Evolutionary conservation across 2,888 invertebrate genomes (phyloP).

Genomic region (Himalopsyche tibetana): DNA sequence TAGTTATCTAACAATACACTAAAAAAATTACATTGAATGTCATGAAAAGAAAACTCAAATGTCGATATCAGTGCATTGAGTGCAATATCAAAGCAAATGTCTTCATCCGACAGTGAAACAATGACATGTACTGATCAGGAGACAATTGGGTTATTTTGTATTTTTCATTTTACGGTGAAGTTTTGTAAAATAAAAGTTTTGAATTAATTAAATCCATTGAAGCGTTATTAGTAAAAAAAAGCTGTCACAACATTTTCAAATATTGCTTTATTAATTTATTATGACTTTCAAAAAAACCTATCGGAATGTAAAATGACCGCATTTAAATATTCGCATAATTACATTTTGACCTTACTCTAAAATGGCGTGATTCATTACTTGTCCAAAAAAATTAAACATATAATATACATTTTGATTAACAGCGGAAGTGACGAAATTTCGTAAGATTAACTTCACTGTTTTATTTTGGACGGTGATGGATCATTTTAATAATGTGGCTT

Average conservation of each 20-base stretch:
- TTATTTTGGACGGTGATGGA: slow-evolving; percentile 32
- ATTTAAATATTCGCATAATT: slow-evolving; percentile 25
- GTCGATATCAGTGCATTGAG: too few species aligned
- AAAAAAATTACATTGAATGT: too few species aligned
- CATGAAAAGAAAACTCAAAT: too few species aligned
- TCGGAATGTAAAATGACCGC: not conserved
- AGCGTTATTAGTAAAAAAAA: not conserved
- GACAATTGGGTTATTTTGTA: too few species aligned
- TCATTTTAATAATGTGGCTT: slow-evolving; percentile 6
- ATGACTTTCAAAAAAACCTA: slow-evolving; percentile 21
- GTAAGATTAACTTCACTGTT: not conserved
- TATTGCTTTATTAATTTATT: not conserved
- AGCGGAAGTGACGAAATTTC: slow-evolving; percentile 25
- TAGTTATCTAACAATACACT: too few species aligned
- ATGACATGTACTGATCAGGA: too few species aligned
- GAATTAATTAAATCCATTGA: too few species aligned
- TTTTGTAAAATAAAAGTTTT: too few species aligned
- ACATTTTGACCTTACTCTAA: not conserved
- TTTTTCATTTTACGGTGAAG: too few species aligned
- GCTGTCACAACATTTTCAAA: slow-evolving; percentile 12
- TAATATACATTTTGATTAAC: not conserved
- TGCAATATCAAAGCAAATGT: too few species aligned
- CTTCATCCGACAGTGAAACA: too few species aligned
- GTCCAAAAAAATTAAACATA: not conserved
- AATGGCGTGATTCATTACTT: slow-evolving; percentile 12